Evolutionary conservation across 2,888 invertebrate genomes (phyloP).

Genomic region (Ernsta delagoae): DNA sequence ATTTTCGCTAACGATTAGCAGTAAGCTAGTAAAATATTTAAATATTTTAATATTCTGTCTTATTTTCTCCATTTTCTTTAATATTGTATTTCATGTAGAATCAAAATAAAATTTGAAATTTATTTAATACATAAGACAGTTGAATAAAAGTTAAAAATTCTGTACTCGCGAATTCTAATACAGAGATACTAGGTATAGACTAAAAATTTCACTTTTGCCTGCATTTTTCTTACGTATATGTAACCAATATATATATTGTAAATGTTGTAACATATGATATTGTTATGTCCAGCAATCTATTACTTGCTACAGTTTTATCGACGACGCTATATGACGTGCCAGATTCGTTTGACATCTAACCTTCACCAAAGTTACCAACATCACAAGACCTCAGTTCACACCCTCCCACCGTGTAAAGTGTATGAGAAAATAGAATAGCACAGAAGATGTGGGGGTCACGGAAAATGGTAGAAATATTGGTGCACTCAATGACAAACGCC

Average conservation of each 20-base stretch:
- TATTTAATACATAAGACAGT: too few relatives aligned
- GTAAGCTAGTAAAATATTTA: too few relatives aligned
- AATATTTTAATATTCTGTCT: too few relatives aligned
- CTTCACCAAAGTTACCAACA: conserved; percentile 58
- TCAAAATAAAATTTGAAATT: too few relatives aligned
- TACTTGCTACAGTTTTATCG: conserved; percentile 62
- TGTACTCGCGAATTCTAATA: too few relatives aligned
- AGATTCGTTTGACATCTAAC: conserved; percentile 80
- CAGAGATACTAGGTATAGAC: too few relatives aligned
- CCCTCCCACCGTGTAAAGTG: not conserved
- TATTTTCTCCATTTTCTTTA: too few relatives aligned
- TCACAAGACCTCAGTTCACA: conserved; percentile 44
- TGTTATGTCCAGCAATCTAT: conserved; percentile 76
- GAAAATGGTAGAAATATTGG: conserved; percentile 55
- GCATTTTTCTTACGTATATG: too few relatives aligned
- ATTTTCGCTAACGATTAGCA: too few relatives aligned
- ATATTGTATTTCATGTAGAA: too few relatives aligned
- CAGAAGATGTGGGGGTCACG: conserved; percentile 47
- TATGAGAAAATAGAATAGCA: conserved; percentile 33
- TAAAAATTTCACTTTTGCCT: too few relatives aligned
- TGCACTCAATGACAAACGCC: conserved; percentile 79
- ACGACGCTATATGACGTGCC: conserved; percentile 66
- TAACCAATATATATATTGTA: not conserved
- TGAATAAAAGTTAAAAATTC: too few relatives aligned
- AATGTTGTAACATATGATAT: conserved; percentile 54